Evolutionary conservation across 2,113 vertebrate genomes (phyloP).

Genomic region (Mohoua ochrocephala): DNA sequence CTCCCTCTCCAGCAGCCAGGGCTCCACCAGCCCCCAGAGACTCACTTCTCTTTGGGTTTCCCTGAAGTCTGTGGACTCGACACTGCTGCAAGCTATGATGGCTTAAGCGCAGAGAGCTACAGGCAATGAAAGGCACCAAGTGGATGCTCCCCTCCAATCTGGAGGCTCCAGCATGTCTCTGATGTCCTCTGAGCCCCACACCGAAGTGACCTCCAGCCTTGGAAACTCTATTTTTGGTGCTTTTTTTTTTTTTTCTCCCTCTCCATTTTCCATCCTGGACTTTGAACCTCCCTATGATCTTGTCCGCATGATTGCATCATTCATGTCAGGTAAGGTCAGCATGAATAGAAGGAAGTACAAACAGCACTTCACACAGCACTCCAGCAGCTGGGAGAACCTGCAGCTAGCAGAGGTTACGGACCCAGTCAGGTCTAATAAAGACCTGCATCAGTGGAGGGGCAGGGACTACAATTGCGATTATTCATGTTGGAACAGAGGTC

Average conservation of each 20-base stretch:
- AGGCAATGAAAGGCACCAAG: neutral
- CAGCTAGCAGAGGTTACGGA: conserved; percentile 19
- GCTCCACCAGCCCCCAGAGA: neutral
- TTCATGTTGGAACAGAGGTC: neutral
- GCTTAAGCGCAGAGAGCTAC: neutral
- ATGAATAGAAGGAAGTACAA: conserved; percentile 18
- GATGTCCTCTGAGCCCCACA: neutral
- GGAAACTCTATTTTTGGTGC: neutral
- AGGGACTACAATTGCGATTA: neutral
- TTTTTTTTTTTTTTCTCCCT: too few relatives aligned
- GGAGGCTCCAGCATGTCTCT: neutral
- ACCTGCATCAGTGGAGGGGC: conserved; percentile 15
- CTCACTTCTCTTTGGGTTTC: neutral
- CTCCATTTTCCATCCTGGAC: neutral
- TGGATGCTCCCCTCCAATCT: neutral
- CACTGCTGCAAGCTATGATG: neutral
- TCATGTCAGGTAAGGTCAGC: neutral
- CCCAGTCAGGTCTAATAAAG: conserved; percentile 45
- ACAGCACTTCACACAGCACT: neutral
- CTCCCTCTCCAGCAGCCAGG: neutral
- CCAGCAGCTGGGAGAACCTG: neutral
- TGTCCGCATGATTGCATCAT: neutral
- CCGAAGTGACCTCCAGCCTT: neutral
- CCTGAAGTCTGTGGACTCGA: neutral
- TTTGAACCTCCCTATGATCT: neutral